Conservation (phyloP, 2,113 vertebrate genomes). For the Saiga tatarica region DNA sequence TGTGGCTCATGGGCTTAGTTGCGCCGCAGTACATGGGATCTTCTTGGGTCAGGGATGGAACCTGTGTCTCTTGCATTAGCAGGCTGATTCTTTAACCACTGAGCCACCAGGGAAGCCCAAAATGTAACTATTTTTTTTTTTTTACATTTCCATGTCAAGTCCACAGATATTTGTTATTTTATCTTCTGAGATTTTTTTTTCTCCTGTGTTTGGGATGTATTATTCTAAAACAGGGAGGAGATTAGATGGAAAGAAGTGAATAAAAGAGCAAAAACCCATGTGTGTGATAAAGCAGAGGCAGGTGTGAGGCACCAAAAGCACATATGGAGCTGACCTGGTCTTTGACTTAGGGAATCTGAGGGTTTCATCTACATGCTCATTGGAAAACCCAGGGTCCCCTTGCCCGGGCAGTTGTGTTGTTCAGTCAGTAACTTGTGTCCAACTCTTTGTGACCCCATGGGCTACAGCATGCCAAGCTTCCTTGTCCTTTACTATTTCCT, state of each 20-base stretch:
- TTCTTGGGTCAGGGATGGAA: neutral
- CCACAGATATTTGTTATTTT: neutral
- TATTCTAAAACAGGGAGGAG: neutral
- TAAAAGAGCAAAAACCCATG: neutral
- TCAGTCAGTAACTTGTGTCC: neutral
- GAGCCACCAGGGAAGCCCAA: neutral
- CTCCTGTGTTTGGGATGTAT: too few species aligned
- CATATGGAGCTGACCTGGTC: neutral
- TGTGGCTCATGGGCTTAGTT: neutral
- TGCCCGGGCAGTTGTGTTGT: neutral
- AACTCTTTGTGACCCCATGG: neutral
- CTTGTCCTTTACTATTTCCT: neutral
- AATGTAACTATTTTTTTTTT: neutral
- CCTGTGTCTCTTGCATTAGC: neutral
- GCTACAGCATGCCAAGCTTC: neutral
- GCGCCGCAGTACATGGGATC: accelerated
- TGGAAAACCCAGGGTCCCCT: neutral
- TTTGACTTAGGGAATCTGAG: neutral
- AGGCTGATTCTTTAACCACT: neutral
- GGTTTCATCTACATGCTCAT: neutral
- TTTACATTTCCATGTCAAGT: neutral
- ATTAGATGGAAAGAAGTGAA: neutral
- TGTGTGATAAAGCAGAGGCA: neutral
- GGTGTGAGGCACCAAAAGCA: neutral
- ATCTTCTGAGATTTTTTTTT: neutral